Evolutionary conservation across 1,140 invertebrate species (phyloP).

Genomic region (Eurytemora carolleeae): DNA sequence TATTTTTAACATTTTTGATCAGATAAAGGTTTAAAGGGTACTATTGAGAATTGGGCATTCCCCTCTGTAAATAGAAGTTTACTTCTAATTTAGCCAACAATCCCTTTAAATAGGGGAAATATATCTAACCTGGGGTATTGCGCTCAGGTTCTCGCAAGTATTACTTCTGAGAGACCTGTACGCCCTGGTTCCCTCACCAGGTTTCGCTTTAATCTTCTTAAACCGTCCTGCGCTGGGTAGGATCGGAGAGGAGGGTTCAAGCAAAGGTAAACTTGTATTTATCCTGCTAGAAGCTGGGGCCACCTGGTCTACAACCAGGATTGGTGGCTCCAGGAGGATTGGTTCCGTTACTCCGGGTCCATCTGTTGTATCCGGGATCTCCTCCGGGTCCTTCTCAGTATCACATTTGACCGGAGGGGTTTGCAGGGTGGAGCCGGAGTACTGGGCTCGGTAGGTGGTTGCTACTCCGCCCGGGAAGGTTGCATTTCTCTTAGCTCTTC

Average conservation of each 20-base stretch:
- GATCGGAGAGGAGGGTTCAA: background rate
- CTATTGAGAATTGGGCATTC: no score
- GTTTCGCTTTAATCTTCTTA: background rate
- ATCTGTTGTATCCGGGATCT: no score
- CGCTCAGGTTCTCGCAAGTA: background rate
- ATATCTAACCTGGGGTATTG: background rate
- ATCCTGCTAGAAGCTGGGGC: no score
- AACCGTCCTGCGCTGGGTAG: background rate
- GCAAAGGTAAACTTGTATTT: no score
- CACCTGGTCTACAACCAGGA: no score
- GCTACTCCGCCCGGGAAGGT: conserved; percentile 54
- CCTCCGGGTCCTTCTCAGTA: no score
- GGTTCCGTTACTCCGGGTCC: no score
- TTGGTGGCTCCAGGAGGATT: no score
- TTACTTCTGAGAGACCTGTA: background rate
- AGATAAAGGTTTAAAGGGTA: no score
- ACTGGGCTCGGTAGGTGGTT: conserved; percentile 20
- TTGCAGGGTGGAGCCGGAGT: conserved; percentile 21
- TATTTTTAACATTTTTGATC: no score
- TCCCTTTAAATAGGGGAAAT: conserved; percentile 2
- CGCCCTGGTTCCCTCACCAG: background rate
- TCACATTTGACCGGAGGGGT: background rate
- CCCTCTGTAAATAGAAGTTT: no score
- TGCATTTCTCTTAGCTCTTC: conserved; percentile 56
- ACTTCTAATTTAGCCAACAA: no score